These are phyloP conservation scores for Lordiphosa mommai DNA, from an alignment of 1,140 invertebrate genomes.

Conservation along the genomic window DNA sequence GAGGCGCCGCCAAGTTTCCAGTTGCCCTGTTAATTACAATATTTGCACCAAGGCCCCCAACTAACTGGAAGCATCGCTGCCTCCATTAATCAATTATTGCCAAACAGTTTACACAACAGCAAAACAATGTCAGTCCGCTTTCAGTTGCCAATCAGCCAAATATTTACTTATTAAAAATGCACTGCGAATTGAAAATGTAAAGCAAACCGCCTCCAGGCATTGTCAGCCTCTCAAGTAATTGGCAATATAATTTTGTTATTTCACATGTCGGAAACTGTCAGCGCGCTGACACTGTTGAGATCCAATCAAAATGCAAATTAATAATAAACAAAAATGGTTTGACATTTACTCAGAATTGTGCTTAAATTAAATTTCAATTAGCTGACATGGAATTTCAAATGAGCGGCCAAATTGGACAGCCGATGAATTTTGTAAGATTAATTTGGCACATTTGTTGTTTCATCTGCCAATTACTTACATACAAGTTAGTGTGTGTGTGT, in stretches of 20 bases:
- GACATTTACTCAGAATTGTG: conserved; percentile 39
- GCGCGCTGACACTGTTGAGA: conserved; percentile 54
- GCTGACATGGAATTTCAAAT: conserved; percentile 46
- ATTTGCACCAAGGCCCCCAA: conserved; percentile 35
- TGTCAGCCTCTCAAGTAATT: conserved; percentile 22
- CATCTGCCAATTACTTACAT: no score
- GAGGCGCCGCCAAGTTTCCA: conserved; percentile 16
- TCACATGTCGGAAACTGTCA: conserved; percentile 57
- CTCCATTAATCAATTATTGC: conserved; percentile 73
- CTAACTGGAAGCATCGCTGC: conserved; percentile 10
- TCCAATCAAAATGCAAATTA: conserved; percentile 76
- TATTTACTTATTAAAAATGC: conserved; percentile 58
- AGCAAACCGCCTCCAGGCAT: conserved; percentile 29
- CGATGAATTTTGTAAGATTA: conserved; percentile 1
- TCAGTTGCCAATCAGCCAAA: conserved; percentile 20
- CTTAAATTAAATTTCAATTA: conserved; percentile 52
- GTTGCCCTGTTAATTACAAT: conserved; percentile 57
- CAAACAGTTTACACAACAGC: conserved; percentile 48
- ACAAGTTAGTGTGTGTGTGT: no score
- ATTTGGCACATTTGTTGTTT: neutral
- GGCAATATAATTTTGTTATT: conserved; percentile 51
- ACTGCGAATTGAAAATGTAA: conserved; percentile 29
- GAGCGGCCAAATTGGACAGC: conserved; percentile 19
- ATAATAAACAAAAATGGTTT: conserved; percentile 71
- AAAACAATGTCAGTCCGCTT: neutral